Conservation (phyloP, 2,113 vertebrate genomes). For the Dasyornis broadbenti region DNA sequence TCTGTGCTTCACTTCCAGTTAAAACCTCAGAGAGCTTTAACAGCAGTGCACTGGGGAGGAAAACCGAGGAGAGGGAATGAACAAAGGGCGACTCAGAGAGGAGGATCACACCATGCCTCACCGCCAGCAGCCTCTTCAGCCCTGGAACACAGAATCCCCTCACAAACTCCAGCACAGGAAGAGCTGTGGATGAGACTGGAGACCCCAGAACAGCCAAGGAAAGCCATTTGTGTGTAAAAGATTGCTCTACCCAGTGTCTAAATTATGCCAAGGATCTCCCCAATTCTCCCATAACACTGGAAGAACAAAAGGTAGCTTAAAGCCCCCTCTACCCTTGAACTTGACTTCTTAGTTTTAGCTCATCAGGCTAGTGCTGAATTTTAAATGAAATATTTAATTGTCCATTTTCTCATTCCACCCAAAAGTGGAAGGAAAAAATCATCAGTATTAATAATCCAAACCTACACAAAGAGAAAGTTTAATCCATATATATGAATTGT, state of each 20-base stretch:
- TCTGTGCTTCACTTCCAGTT: not conserved
- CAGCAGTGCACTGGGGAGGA: not conserved
- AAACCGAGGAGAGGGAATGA: not conserved
- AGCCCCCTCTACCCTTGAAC: not conserved
- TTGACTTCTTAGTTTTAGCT: not conserved
- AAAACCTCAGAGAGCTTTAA: not conserved
- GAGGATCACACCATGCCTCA: not conserved
- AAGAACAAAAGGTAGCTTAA: not conserved
- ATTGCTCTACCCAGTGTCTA: not conserved
- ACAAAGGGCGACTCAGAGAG: not conserved
- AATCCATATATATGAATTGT: conserved; percentile 39
- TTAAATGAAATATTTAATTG: conserved; percentile 34
- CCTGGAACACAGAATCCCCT: not conserved
- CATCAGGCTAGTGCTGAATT: not conserved
- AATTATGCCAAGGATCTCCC: not conserved
- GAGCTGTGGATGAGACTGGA: not conserved
- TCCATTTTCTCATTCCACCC: conserved; percentile 34
- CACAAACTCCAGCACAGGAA: not conserved
- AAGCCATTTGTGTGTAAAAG: not conserved
- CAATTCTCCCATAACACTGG: not conserved
- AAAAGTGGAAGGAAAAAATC: not conserved
- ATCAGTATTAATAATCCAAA: conserved; percentile 40
- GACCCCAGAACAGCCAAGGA: not conserved
- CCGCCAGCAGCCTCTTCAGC: not conserved
- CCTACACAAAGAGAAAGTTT: conserved; percentile 16